Conservation (phyloP, 1,140 invertebrate genomes). For the Drosophila kohkoa region DNA sequence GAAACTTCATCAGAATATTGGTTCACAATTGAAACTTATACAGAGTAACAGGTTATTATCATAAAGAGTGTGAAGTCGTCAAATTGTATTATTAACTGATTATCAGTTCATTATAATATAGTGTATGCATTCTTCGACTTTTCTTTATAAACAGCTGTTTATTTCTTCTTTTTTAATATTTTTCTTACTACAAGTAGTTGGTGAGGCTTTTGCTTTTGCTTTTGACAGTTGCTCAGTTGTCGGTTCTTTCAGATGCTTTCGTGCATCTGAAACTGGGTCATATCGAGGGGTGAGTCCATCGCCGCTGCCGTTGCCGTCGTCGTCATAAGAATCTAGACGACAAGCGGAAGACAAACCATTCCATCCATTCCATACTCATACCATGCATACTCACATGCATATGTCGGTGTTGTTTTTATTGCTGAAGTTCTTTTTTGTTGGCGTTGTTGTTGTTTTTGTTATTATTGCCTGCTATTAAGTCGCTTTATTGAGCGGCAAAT, state of each 20-base stretch:
- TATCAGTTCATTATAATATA: not conserved
- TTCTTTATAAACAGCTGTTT: not conserved
- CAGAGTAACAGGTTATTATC: too few relatives aligned
- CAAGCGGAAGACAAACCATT: conserved; percentile 43
- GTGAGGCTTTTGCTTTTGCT: conserved; percentile 31
- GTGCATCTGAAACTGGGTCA: conserved; percentile 62
- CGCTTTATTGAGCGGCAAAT: conserved; percentile 78
- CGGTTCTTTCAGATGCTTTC: conserved; percentile 39
- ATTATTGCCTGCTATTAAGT: conserved; percentile 62
- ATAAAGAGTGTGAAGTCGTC: too few relatives aligned
- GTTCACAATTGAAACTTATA: not conserved
- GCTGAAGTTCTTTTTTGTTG: not conserved
- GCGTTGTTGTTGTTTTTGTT: conserved; percentile 13
- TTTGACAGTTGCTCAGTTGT: conserved; percentile 42
- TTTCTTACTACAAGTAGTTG: conserved; percentile 12
- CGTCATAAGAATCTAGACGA: conserved; percentile 23
- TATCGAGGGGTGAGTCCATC: conserved; percentile 21
- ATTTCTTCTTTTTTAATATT: conserved; percentile 7
- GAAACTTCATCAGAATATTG: not conserved
- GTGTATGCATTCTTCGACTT: not conserved
- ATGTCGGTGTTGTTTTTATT: conserved; percentile 27
- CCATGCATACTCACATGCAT: conserved; percentile 2
- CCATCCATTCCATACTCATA: not conserved
- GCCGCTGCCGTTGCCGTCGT: too few relatives aligned
- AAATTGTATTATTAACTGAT: too few relatives aligned